A percentile compares a stretch with the other conserved stretches of the same genome.
phyloP scores from a whole-genome alignment of 2,797 vertebrate genomes.

The Antrozous pallidus region DNA sequence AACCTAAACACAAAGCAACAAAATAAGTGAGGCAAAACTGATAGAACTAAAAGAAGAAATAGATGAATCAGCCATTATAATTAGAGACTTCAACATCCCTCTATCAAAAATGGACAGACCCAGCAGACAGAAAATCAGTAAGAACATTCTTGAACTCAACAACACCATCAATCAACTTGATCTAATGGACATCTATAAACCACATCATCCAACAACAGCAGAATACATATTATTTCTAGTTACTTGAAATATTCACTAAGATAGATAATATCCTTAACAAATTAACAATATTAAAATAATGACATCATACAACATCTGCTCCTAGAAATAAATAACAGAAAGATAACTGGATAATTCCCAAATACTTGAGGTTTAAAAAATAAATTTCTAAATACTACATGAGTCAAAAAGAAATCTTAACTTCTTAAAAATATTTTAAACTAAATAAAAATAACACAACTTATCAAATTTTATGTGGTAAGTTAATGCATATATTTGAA shows the following conservation, averaged over 20 bases:
- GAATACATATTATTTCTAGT: not conserved
- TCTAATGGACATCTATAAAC: not conserved
- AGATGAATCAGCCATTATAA: not conserved
- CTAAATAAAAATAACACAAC: not conserved
- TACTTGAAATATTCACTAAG: not conserved
- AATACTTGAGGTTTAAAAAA: not conserved
- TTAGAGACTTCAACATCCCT: not conserved
- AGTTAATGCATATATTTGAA: not conserved
- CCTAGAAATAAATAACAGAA: not conserved
- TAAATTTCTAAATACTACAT: not conserved
- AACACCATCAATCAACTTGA: slow-evolving; percentile 20
- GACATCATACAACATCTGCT: not conserved
- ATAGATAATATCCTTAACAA: not conserved
- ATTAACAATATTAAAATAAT: not conserved
- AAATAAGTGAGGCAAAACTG: not conserved
- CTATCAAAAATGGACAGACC: not conserved
- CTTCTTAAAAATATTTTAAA: not conserved
- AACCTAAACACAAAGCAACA: not conserved
- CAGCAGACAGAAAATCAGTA: not conserved
- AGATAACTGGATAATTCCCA: not conserved
- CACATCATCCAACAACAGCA: not conserved
- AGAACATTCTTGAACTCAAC: not conserved
- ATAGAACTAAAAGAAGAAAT: not conserved
- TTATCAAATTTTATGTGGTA: not conserved
- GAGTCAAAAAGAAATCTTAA: not conserved